A percentile compares a stretch with the other conserved stretches of the same genome.
Evolutionary conservation across 2,888 invertebrate species (phyloP).

Genomic region (Cinara cedri): DNA sequence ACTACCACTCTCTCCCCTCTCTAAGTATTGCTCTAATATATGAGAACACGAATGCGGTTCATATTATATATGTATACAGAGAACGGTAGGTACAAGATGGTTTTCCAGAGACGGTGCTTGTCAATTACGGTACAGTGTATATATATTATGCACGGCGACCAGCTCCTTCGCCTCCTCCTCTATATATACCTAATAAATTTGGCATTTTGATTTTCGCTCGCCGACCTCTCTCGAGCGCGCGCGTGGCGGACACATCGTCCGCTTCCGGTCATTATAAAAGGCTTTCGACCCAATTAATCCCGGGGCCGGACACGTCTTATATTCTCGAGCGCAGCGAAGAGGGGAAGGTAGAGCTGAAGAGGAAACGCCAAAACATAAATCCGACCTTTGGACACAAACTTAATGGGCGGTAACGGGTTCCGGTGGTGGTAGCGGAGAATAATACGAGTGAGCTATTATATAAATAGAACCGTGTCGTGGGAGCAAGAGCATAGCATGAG

Average conservation of each 20-base stretch:
- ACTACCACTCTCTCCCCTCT: no score
- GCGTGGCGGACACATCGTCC: slow-evolving; percentile 28
- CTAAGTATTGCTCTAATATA: no score
- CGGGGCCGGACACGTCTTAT: slow-evolving; percentile 26
- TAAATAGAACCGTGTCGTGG: background rate
- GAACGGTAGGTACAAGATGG: no score
- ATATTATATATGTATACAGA: background rate
- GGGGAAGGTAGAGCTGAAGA: background rate
- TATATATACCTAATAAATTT: slow-evolving; percentile 38
- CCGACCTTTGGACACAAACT: slow-evolving; percentile 46
- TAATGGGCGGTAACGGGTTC: slow-evolving; percentile 47
- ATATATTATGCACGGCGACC: background rate
- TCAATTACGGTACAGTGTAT: background rate
- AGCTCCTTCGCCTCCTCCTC: background rate
- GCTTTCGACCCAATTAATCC: slow-evolving; percentile 54
- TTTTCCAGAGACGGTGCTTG: no score
- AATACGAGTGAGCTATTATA: background rate
- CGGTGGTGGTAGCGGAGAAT: slow-evolving; percentile 16
- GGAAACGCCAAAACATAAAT: slow-evolving; percentile 41
- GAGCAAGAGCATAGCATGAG: no score
- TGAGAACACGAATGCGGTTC: no score
- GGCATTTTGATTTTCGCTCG: slow-evolving; percentile 44
- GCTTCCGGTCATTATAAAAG: slow-evolving; percentile 50
- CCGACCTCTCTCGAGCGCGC: slow-evolving; percentile 1
- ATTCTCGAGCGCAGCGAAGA: slow-evolving; percentile 8